These are phyloP conservation scores for Ciconia stormi DNA, from an alignment of 2,113 vertebrate species.

Conservation along the genomic window DNA sequence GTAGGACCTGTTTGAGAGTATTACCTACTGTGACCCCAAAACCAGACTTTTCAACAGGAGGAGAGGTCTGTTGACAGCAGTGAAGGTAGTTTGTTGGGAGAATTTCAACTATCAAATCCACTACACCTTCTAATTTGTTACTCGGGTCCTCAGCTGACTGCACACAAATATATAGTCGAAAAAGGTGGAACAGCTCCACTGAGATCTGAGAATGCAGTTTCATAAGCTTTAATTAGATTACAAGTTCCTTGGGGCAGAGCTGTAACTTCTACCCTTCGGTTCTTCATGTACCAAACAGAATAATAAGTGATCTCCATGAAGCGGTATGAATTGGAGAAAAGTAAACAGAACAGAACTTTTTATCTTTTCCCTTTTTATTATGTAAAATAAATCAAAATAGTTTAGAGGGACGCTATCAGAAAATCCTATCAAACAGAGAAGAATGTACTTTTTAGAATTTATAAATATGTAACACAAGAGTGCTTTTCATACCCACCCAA, in stretches of 20 bases:
- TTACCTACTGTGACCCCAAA: not conserved
- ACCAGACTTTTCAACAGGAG: not conserved
- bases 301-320: conserved; percentile 1
- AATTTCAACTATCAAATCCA: not conserved
- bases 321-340: not conserved
- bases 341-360: conserved; percentile 31
- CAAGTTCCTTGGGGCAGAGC: conserved; percentile 33
- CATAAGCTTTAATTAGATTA: conserved; percentile 47
- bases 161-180: not conserved
- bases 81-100: not conserved
- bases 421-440: not conserved
- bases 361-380: not conserved
- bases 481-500: not conserved
- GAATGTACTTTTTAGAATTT: not conserved
- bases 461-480: not conserved
- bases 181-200: conserved; percentile 35
- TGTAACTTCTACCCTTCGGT: not conserved
- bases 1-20: not conserved
- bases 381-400: not conserved
- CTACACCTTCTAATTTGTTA: not conserved
- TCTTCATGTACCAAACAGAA: conserved; percentile 1
- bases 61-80: not conserved
- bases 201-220: conserved; percentile 34
- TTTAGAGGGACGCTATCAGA: not conserved
- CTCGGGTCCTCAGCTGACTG: not conserved